A percentile compares a stretch with the other conserved stretches of the same genome.
These are phyloP conservation scores for Drosophila formosana DNA, from an alignment of 2,888 invertebrate species.

Conservation along the genomic window DNA sequence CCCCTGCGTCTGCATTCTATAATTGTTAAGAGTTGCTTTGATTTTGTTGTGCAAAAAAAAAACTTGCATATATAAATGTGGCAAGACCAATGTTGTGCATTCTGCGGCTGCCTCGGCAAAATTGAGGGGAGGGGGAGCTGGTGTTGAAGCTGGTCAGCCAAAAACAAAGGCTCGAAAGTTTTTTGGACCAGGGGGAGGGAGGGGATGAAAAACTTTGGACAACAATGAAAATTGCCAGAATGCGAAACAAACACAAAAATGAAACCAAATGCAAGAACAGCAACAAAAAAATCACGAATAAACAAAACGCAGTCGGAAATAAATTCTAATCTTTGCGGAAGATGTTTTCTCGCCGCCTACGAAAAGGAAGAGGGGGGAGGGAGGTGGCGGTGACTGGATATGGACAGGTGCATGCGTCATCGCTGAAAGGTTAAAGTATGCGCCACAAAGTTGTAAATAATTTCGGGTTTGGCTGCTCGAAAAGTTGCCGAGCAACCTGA, in stretches of 20 bases:
- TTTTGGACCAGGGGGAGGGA: neutral
- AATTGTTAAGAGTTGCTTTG: conserved; percentile 52
- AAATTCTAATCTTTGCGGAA: conserved; percentile 57
- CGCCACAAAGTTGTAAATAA: conserved; percentile 68
- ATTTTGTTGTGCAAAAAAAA: conserved; percentile 28
- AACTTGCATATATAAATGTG: conserved; percentile 35
- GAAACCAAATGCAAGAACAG: conserved; percentile 15
- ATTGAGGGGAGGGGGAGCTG: neutral
- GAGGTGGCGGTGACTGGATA: neutral
- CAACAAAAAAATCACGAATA: conserved; percentile 19
- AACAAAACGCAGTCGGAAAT: conserved; percentile 49
- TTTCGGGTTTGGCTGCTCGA: conserved; percentile 67
- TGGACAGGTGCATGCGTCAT: conserved; percentile 73
- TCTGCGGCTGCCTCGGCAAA: conserved; percentile 4
- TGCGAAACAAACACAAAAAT: conserved; percentile 34
- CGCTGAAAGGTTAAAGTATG: conserved; percentile 69
- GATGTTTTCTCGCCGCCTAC: conserved; percentile 32
- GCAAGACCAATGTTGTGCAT: conserved; percentile 41
- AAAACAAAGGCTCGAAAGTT: conserved; percentile 43
- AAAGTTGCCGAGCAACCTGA: conserved; percentile 70
- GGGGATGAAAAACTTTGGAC: conserved; percentile 31
- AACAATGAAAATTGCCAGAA: conserved; percentile 46
- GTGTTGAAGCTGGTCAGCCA: conserved; percentile 35
- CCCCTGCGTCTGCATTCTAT: conserved; percentile 21
- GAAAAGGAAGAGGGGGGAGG: too few relatives aligned